Conservation (phyloP, 2,113 vertebrate genomes). For the Odocoileus hemionus region DNA sequence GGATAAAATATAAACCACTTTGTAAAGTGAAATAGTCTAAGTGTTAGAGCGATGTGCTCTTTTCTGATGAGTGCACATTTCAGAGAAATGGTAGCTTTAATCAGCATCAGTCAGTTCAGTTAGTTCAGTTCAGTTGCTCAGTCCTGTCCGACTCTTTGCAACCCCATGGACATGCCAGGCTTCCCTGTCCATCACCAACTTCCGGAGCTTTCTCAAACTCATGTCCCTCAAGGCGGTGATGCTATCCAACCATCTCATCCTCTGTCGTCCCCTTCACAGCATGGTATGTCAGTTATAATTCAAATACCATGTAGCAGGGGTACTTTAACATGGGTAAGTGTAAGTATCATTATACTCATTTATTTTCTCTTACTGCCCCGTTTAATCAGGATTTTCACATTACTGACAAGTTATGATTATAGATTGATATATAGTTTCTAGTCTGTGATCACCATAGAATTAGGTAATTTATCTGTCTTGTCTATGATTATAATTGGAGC, state of each 20-base stretch:
- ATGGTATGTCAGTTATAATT: neutral
- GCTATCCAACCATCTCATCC: neutral
- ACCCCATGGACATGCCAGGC: neutral
- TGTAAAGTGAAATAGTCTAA: neutral
- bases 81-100: neutral
- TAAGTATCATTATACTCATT: neutral
- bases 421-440: neutral
- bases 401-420: neutral
- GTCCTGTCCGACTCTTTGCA: fast-evolving
- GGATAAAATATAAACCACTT: neutral
- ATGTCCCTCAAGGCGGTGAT: neutral
- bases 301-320: neutral
- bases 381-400: neutral
- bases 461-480: neutral
- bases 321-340: neutral
- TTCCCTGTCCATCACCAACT: neutral
- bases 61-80: neutral
- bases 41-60: neutral
- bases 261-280: neutral
- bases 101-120: neutral
- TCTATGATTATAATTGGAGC: neutral
- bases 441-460: neutral
- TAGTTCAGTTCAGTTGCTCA: neutral
- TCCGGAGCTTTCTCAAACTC: neutral
- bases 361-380: neutral